These are phyloP conservation scores for Mayetiola destructor DNA, from an alignment of 2,888 invertebrate species.

Conservation along the genomic window DNA sequence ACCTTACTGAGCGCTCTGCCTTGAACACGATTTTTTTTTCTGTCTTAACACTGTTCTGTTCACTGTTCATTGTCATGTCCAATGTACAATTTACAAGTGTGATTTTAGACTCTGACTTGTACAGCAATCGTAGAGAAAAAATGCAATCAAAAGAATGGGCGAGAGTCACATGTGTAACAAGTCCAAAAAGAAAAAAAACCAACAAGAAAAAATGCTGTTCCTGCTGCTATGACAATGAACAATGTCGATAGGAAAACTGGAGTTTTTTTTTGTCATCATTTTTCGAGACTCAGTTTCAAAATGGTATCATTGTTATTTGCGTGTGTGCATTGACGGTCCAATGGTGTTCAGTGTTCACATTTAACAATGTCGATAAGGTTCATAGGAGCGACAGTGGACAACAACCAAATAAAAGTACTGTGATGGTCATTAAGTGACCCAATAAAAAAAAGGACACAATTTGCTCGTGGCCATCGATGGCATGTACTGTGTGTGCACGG, in stretches of 20 bases:
- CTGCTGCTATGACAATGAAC: too few species aligned
- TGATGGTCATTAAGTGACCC: slow-evolving; percentile 15
- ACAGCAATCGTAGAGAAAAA: too few species aligned
- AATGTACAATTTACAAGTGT: too few species aligned
- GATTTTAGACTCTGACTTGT: too few species aligned
- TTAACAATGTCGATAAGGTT: too few species aligned
- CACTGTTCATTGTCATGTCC: too few species aligned
- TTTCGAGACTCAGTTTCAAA: slow-evolving; percentile 10
- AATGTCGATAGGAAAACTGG: background rate
- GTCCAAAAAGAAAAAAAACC: background rate
- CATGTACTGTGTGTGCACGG: background rate
- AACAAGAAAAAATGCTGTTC: background rate
- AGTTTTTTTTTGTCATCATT: too few species aligned
- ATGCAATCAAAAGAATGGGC: too few species aligned
- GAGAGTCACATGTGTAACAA: too few species aligned
- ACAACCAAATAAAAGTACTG: slow-evolving; percentile 12
- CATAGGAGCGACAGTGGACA: background rate
- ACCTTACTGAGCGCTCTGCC: too few species aligned
- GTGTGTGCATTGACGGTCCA: slow-evolving; percentile 9
- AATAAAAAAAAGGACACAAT: slow-evolving; percentile 14
- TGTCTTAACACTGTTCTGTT: too few species aligned
- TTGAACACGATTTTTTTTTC: too few species aligned
- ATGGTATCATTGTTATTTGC: slow-evolving; percentile 7
- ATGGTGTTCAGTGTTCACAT: slow-evolving; percentile 2
- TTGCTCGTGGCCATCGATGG: background rate